Conservation (phyloP, 2,113 vertebrate species). For the Trematocara unimaculatum region DNA sequence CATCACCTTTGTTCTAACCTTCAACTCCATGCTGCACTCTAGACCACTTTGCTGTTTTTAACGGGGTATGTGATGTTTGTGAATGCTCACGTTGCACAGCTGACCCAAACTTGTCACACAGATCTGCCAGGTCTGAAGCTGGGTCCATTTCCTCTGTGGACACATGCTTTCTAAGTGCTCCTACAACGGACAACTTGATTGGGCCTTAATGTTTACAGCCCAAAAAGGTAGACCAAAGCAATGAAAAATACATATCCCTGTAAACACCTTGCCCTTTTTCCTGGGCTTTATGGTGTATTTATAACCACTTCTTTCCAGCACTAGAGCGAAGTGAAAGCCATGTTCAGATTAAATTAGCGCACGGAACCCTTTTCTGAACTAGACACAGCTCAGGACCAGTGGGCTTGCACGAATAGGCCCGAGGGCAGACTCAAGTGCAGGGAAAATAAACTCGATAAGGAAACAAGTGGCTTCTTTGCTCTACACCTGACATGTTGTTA, state of each 20-base stretch:
- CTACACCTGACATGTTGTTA: not conserved
- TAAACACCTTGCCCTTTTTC: constrained; percentile 52
- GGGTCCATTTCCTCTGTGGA: constrained; percentile 28
- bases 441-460: not conserved
- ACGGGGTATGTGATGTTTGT: not conserved
- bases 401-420: constrained; percentile 15
- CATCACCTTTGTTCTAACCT: not conserved
- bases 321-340: constrained; percentile 35
- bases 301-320: constrained; percentile 40
- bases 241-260: constrained; percentile 65
- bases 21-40: not conserved
- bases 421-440: constrained; percentile 18
- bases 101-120: not conserved
- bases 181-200: constrained; percentile 34
- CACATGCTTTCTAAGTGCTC: constrained; percentile 55
- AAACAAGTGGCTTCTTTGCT: constrained; percentile 11
- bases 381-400: not conserved
- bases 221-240: constrained; percentile 21
- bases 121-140: not conserved
- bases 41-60: constrained; percentile 2
- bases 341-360: constrained; percentile 41
- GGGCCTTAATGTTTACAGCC: constrained; percentile 34
- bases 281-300: constrained; percentile 50
- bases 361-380: constrained; percentile 30
- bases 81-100: not conserved